Evolutionary conservation across 2,113 vertebrate genomes (phyloP), one percentile per base, ranked within the genome.

Genomic region (Misgurnus mizolepis): DNA sequence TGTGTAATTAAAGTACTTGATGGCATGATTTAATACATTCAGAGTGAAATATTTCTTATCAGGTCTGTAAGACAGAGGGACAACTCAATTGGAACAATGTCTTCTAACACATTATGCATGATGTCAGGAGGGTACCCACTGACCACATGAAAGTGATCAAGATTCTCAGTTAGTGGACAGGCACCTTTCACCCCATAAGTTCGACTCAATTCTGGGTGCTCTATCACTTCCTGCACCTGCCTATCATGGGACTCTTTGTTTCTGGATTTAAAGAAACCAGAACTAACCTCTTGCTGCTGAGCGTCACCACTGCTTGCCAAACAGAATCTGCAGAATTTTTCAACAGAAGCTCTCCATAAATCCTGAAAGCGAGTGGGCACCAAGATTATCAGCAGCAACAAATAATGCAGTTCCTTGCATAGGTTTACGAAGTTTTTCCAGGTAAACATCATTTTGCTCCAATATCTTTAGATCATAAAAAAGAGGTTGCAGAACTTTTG

Each of bases 291-390:
- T 40, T 61, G 45, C 5, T 69, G 43, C 27, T 65, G 56, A 70
- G 39, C 27, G 2, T 82, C 74, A 17, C 50, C 1, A 17, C 67
- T 55, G 49, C 64, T 50, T n/a, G 76, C 68, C 27, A 83, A 40
- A 69, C 78, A 83, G 64, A 71, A 83, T 76, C 78, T 70, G 71
- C 72, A 80, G 11, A 80, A 77, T 6, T 27, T 80, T 0, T 84
- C 67, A 17, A 80, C 47, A 56, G 15, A 83, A 79, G 18, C 49
- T 73, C 72, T 80, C 55, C 58, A 43, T 43, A 50, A 81, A 78
- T 34, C 70, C 77, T 49, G 76, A 76, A 68, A 79, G 64, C 2
- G 64, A 79, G 60, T 82, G 83, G 5, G 78, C 82, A 50, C 78
- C 79, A 41, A 81, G 18, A 70, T 81, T 78, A 60, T 84, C 75